phyloP scores from a whole-genome alignment of 53 echinoderm and acorn worm genomes.

The Luidia sarsii region DNA sequence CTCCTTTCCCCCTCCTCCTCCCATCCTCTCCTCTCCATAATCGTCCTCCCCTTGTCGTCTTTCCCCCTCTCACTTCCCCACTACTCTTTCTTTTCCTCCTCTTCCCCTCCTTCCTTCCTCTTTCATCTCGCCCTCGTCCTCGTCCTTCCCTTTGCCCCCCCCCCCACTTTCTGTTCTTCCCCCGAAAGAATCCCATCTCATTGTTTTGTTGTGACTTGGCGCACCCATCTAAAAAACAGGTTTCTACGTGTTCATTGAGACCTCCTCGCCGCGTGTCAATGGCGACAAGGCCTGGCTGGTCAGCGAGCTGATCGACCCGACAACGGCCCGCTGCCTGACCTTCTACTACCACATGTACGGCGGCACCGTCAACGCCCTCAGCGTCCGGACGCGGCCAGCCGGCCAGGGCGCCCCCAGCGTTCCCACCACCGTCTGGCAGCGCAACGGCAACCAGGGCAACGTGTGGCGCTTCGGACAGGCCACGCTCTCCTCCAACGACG shows the following conservation, averaged over 20 bases:
- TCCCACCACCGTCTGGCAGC: slow-evolving; percentile 40
- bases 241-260: slow-evolving; percentile 62
- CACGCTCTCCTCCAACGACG: slow-evolving; percentile 41
- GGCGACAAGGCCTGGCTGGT: slow-evolving; percentile 85
- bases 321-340: slow-evolving; percentile 68
- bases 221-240: no score
- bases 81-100: no score
- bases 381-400: slow-evolving; percentile 28
- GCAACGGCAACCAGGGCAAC: slow-evolving; percentile 64
- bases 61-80: no score
- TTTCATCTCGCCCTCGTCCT: not conserved
- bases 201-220: not conserved
- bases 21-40: no score
- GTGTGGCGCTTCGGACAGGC: slow-evolving; percentile 59
- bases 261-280: slow-evolving; percentile 37
- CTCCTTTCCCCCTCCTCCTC: no score
- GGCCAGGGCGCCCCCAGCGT: not conserved
- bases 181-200: not conserved
- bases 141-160: not conserved
- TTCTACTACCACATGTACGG: slow-evolving; percentile 79
- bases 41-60: no score
- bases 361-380: slow-evolving; percentile 38
- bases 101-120: not conserved
- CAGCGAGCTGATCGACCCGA: slow-evolving; percentile 70
- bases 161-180: not conserved